Conservation (phyloP, 2,113 vertebrate genomes). For the Poecile atricapillus region DNA sequence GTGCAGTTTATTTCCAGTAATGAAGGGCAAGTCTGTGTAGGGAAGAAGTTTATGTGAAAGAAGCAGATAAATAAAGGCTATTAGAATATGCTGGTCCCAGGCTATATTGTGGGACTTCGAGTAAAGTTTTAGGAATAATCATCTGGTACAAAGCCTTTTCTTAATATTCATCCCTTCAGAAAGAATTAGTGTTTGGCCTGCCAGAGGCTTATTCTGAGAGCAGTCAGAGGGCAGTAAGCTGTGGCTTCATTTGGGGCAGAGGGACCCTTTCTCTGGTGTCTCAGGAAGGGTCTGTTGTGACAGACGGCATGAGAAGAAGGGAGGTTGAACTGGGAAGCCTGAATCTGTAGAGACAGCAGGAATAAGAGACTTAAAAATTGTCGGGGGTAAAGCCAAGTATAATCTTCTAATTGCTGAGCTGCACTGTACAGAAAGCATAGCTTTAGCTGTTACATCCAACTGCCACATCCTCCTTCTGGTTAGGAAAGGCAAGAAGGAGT, state of each 20-base stretch:
- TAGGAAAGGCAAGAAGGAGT: neutral
- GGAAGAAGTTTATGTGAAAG: neutral
- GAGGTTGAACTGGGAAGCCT: neutral
- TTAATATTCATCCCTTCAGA: neutral
- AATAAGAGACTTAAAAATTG: neutral
- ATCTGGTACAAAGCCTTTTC: neutral
- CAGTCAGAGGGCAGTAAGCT: neutral
- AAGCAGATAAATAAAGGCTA: neutral
- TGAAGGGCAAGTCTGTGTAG: neutral
- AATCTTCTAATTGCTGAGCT: neutral
- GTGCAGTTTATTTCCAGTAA: neutral
- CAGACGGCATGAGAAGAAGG: neutral
- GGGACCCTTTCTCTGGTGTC: neutral
- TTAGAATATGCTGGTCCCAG: neutral
- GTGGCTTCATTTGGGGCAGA: neutral
- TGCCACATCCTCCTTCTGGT: neutral
- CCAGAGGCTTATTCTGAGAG: neutral
- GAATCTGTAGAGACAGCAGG: neutral
- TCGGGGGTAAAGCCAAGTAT: neutral
- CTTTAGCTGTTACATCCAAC: neutral
- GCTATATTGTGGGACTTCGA: neutral
- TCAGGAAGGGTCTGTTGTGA: neutral
- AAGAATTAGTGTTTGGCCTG: neutral
- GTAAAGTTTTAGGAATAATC: neutral
- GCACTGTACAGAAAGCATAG: neutral